Evolutionary conservation across 2,113 vertebrate species (phyloP).

Genomic region (Entosphenus tridentatus): DNA sequence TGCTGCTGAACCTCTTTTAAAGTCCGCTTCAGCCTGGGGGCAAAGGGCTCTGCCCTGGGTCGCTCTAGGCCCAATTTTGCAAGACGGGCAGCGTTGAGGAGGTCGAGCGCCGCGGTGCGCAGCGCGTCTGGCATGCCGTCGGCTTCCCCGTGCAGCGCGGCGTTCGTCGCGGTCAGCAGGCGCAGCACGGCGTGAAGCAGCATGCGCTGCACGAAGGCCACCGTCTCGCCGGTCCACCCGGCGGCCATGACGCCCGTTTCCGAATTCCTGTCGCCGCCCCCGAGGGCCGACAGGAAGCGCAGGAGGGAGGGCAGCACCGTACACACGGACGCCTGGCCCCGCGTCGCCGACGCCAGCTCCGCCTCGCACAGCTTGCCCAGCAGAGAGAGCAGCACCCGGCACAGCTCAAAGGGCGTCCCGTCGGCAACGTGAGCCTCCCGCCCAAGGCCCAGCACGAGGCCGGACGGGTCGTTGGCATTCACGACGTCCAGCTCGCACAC

Average conservation of each 20-base stretch:
- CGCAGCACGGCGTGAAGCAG: neutral
- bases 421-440: neutral
- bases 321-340: neutral
- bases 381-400: constrained; percentile 3
- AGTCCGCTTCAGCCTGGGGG: constrained; percentile 35
- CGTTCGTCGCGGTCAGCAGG: neutral
- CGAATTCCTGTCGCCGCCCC: neutral
- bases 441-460: neutral
- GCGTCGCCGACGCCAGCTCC: neutral
- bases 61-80: too few relatives aligned
- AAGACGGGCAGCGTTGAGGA: neutral
- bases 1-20: constrained; percentile 26
- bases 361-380: neutral
- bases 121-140: neutral
- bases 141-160: neutral
- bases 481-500: constrained; percentile 4
- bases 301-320: neutral
- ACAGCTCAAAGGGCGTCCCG: constrained; percentile 3
- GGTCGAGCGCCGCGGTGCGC: neutral
- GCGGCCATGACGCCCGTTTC: constrained; percentile 1
- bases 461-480: neutral
- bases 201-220: constrained; percentile 1
- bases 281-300: constrained; percentile 4
- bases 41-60: constrained; percentile 24
- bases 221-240: constrained; percentile 1